A percentile compares a stretch with the other conserved stretches of the same genome.
Conservation (phyloP, 2,888 invertebrate species). For the Dermolepida albohirtum region DNA sequence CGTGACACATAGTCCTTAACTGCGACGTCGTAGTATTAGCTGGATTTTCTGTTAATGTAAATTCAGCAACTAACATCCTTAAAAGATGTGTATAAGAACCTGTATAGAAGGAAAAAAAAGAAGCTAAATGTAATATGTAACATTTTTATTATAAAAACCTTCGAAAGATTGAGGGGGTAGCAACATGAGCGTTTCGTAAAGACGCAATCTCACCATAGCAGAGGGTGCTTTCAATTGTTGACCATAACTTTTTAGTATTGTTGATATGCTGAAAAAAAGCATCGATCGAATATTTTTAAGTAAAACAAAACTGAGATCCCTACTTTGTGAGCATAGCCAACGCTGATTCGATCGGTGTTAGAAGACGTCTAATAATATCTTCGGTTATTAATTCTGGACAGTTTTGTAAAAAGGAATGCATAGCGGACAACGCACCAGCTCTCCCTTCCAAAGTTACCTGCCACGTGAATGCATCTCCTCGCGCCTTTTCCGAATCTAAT, state of each 20-base stretch:
- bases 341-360: constrained; percentile 95
- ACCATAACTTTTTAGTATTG: constrained; percentile 88
- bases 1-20: constrained; percentile 84
- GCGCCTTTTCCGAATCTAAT: constrained; percentile 94
- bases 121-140: not conserved
- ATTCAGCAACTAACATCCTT: constrained; percentile 92
- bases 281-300: not conserved
- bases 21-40: constrained; percentile 91
- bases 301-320: constrained; percentile 54
- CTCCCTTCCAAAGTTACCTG: constrained; percentile 96
- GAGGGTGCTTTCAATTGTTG: constrained; percentile 94
- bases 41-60: constrained; percentile 93
- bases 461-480: constrained; percentile 99
- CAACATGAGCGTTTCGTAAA: constrained; percentile 88
- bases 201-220: constrained; percentile 90
- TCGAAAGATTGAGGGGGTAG: constrained; percentile 85
- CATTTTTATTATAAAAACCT: constrained; percentile 65
- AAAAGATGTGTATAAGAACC: constrained; percentile 88
- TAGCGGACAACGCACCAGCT: constrained; percentile 94
- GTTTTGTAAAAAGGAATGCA: constrained; percentile 92
- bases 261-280: constrained; percentile 74
- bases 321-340: constrained; percentile 95
- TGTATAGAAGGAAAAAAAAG: constrained; percentile 50
- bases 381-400: constrained; percentile 93
- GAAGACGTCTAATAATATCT: constrained; percentile 88